Percentiles rank a stretch among this genome's conserved stretches.
Conservation (phyloP, 1,140 invertebrate genomes). For the Drosophila prosaltans region DNA sequence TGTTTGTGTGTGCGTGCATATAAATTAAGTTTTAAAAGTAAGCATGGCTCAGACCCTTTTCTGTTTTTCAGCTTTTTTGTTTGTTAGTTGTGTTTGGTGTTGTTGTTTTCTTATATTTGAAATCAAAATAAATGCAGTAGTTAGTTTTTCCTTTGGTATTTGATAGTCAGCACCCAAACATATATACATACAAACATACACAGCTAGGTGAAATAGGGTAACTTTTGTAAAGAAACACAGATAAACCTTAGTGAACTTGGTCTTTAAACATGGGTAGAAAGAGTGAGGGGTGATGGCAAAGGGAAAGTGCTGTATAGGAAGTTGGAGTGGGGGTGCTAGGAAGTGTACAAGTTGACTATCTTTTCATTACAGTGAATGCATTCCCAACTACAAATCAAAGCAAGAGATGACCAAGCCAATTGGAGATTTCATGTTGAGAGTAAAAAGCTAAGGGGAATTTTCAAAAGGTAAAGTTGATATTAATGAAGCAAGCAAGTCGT, state of each 20-base stretch:
- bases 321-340: not conserved
- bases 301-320: not conserved
- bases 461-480: not conserved
- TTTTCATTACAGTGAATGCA: conserved; percentile 31
- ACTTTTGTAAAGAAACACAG: conserved; percentile 21
- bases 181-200: not conserved
- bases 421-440: not conserved
- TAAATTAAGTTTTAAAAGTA: conserved; percentile 81
- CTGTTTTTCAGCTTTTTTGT: conserved; percentile 18
- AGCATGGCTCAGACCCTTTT: conserved; percentile 37
- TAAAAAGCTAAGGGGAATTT: not conserved
- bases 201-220: conserved; percentile 37
- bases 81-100: not conserved
- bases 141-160: conserved; percentile 61
- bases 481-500: too few species aligned
- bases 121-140: conserved; percentile 79
- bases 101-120: conserved; percentile 56
- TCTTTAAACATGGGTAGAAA: conserved; percentile 18
- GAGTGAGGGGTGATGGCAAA: too few species aligned
- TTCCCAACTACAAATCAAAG: conserved; percentile 28
- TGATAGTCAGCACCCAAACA: conserved; percentile 48
- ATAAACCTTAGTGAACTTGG: conserved; percentile 40
- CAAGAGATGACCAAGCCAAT: not conserved
- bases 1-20: conserved; percentile 66
- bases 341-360: conserved; percentile 16